phyloP scores from a whole-genome alignment of 2,888 invertebrate genomes.

The Cheilosia variabilis region DNA sequence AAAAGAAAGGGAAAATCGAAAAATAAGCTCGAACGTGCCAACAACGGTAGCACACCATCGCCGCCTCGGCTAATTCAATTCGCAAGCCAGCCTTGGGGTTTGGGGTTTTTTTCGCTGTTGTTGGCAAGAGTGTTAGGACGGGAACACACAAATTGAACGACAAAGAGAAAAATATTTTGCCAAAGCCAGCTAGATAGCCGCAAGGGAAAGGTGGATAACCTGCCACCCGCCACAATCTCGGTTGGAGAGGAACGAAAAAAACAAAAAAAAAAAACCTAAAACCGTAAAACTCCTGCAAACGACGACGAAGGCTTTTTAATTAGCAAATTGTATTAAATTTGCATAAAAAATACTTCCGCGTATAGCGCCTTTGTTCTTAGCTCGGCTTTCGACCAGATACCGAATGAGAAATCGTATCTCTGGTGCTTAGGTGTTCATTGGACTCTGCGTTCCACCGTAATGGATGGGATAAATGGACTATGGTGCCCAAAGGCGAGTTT shows the following conservation, averaged over 20 bases:
- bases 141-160: conserved; percentile 60
- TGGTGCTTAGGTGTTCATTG: conserved; percentile 60
- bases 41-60: conserved; percentile 67
- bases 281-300: conserved; percentile 26
- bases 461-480: conserved; percentile 50
- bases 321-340: conserved; percentile 74
- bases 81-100: conserved; percentile 59
- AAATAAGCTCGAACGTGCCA: conserved; percentile 57
- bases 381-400: neutral
- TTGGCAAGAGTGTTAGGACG: conserved; percentile 17
- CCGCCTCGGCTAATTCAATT: conserved; percentile 71
- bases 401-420: neutral
- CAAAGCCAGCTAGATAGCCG: conserved; percentile 58
- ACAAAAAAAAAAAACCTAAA: neutral
- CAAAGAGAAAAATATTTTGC: conserved; percentile 64
- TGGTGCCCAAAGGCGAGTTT: conserved; percentile 32
- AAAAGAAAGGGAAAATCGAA: conserved; percentile 5
- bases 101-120: neutral
- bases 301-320: conserved; percentile 64
- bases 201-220: conserved; percentile 5
- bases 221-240: conserved; percentile 4
- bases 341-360: conserved; percentile 65
- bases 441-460: conserved; percentile 37
- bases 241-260: neutral
- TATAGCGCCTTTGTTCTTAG: conserved; percentile 23